Conservation (phyloP, 2,888 invertebrate genomes). For the Orthonychiurus folsomi region DNA sequence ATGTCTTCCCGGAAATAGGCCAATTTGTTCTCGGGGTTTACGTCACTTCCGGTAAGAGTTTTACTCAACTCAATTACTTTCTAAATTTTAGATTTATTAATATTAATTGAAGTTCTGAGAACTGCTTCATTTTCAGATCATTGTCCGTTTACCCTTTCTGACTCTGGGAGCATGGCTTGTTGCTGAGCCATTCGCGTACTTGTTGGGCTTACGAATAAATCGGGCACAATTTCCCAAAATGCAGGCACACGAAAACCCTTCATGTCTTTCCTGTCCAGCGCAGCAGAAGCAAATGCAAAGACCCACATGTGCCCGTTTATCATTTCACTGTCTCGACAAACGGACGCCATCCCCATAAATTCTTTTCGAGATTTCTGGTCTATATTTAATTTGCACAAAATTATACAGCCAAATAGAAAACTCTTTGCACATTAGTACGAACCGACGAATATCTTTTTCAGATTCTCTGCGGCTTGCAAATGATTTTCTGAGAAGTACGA, state of each 20-base stretch:
- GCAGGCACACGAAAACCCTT: slow-evolving; percentile 61
- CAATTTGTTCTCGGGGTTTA: slow-evolving; percentile 63
- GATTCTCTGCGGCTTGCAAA: background rate
- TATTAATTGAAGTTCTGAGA: background rate
- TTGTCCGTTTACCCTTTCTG: slow-evolving; percentile 20
- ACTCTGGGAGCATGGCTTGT: slow-evolving; percentile 23
- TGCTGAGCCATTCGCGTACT: slow-evolving; percentile 20
- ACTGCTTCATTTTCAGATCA: background rate
- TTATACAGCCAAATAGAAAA: too few species aligned
- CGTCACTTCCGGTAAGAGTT: background rate
- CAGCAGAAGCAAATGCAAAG: slow-evolving; percentile 65
- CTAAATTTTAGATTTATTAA: slow-evolving; percentile 13
- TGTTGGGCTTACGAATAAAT: slow-evolving; percentile 53
- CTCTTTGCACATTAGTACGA: background rate
- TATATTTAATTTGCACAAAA: slow-evolving; percentile 42
- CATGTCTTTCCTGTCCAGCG: slow-evolving; percentile 58
- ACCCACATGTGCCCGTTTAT: slow-evolving; percentile 68
- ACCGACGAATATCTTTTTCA: slow-evolving; percentile 4
- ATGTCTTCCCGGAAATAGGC: slow-evolving; percentile 46
- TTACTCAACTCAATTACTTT: slow-evolving; percentile 13
- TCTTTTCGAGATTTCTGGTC: slow-evolving; percentile 63
- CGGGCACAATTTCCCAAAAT: slow-evolving; percentile 68
- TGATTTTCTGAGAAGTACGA: slow-evolving; percentile 9
- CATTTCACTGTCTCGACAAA: slow-evolving; percentile 47
- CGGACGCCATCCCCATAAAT: slow-evolving; percentile 61